Evolutionary conservation across 2,888 invertebrate genomes (phyloP), one percentile per base, ranked within the genome.

Genomic region (Lomographa bimaculata): DNA sequence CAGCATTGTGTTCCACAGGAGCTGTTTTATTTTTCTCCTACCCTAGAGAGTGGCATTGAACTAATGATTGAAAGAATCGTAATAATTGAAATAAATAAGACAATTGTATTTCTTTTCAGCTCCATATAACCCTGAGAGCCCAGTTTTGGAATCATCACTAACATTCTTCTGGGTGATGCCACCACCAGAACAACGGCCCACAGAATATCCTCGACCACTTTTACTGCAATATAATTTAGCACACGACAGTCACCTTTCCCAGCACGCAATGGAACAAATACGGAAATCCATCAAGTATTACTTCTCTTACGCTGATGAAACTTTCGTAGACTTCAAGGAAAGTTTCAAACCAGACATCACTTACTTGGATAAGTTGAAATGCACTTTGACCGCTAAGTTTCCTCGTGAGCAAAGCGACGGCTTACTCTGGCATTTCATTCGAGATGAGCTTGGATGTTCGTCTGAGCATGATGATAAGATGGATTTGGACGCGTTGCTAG

Each of bases 151-250:
- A 65, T 97, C 97, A 0, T 94, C 94, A 25, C 91, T 96, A 6
- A 94, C 95, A 46, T 94, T 96, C 37, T 98, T 96, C 79, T 98
- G 98, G 98, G 97, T 98, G 2, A 93, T 96, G 89, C 97, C 98
- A n/a, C 98, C 98, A 1, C 95, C 96, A 23, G 98, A 98, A 87
- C 95, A 95, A 65, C 93, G 96, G 58, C 96, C 97, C 5, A 93
- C 95, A 34, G 98, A 98, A 78, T 97, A 97, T 77, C 97, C 97
- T 0, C 93, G 97, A 24, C 98, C 98, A 0, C 94, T 98, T 93
- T 89, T 95, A 25, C 93, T 98, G 85, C 95, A 95, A 53, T 97
- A 97, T 71, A 95, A 94, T 46, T 92, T 97, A 48, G 86, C 94
- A 1, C 94, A 96, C 60, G 97, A 98, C 64, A 93, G 93, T 33